phyloP scores from a whole-genome alignment of 2,888 invertebrate species.

The Drosophila yooni region DNA sequence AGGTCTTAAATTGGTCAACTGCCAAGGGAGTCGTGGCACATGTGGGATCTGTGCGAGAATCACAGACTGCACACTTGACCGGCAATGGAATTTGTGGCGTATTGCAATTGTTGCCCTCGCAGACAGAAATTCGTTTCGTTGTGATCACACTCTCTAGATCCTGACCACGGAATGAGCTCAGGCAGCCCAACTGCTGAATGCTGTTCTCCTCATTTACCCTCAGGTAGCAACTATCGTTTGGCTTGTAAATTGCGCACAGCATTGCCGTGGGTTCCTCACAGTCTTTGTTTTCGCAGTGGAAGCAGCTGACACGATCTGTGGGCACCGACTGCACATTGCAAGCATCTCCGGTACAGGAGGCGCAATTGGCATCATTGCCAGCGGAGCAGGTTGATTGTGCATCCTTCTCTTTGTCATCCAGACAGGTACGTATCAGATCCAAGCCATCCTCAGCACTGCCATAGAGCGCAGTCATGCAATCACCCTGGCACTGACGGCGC shows the following conservation, averaged over 20 bases:
- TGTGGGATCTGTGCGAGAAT: slow-evolving; percentile 64
- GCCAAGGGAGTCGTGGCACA: slow-evolving; percentile 74
- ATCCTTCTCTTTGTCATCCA: slow-evolving; percentile 79
- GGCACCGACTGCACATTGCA: slow-evolving; percentile 77
- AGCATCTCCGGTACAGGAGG: slow-evolving; percentile 59
- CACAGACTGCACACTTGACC: slow-evolving; percentile 73
- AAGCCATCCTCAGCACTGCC: slow-evolving; percentile 61
- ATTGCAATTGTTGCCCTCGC: slow-evolving; percentile 78
- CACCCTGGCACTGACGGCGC: slow-evolving; percentile 76
- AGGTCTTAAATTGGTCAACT: slow-evolving; percentile 60
- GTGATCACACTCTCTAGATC: slow-evolving; percentile 71
- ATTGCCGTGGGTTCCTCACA: slow-evolving; percentile 67
- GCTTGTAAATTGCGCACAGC: slow-evolving; percentile 71
- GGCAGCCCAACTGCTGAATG: slow-evolving; percentile 76
- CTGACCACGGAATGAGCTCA: slow-evolving; percentile 78
- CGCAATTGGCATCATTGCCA: slow-evolving; percentile 61
- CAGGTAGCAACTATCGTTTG: slow-evolving; percentile 76
- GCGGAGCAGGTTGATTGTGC: slow-evolving; percentile 69
- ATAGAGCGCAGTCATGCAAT: slow-evolving; percentile 82
- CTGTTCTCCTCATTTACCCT: slow-evolving; percentile 70
- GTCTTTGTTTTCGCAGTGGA: slow-evolving; percentile 61
- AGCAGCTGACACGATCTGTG: slow-evolving; percentile 70
- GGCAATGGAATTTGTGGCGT: slow-evolving; percentile 44
- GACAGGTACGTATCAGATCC: slow-evolving; percentile 80
- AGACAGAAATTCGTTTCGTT: slow-evolving; percentile 77